phyloP scores from a whole-genome alignment of 2,797 vertebrate species.

The Oophaga sylvatica region DNA sequence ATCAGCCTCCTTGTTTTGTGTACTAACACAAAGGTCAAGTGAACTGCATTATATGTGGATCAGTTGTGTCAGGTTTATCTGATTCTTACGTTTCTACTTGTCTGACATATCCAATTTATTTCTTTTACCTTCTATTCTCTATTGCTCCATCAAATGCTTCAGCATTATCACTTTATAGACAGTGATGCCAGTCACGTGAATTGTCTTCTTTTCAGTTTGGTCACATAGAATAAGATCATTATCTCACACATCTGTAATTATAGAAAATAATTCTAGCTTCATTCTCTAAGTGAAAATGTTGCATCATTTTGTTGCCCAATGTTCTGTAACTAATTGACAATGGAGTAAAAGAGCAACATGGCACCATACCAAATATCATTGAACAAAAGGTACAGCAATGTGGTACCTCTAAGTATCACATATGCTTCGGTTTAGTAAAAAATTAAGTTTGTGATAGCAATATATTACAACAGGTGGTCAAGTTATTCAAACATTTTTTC shows the following conservation, averaged over 20 bases:
- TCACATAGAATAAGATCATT: not conserved
- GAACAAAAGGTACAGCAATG: no score
- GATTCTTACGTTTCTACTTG: not conserved
- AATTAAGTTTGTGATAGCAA: no score
- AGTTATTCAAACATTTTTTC: no score
- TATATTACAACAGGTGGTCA: no score
- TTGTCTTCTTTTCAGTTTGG: not conserved
- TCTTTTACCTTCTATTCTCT: not conserved
- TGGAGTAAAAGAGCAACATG: no score
- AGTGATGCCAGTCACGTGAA: not conserved
- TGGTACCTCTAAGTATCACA: no score
- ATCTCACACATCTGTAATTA: not conserved
- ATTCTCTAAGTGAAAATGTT: not conserved
- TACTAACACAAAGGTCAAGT: not conserved
- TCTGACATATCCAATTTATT: conserved; percentile 8
- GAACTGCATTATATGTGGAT: not conserved
- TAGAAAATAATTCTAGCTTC: not conserved
- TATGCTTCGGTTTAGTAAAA: no score
- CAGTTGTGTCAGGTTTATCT: not conserved
- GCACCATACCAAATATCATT: no score
- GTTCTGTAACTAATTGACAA: not conserved
- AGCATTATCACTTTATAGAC: not conserved
- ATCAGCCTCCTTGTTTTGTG: not conserved
- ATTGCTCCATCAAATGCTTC: not conserved
- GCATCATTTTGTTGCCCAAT: not conserved